These are phyloP conservation scores for Cylloceria caligata DNA, from an alignment of 2,888 invertebrate species.

Conservation along the genomic window DNA sequence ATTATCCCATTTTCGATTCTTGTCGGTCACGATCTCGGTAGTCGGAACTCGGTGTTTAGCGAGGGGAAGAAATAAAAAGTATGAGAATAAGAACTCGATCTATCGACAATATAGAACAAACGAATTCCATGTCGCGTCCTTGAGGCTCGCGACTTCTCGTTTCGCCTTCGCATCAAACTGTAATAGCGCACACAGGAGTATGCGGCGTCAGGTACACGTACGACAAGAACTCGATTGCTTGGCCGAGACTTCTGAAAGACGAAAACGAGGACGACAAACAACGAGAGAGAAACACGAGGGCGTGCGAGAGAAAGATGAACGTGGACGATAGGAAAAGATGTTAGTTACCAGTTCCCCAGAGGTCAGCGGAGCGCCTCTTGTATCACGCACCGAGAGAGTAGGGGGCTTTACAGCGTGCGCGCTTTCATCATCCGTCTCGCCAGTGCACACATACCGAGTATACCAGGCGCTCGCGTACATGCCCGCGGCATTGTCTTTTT, in stretches of 20 bases:
- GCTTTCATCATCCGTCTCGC: constrained; percentile 73
- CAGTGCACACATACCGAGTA: constrained; percentile 47
- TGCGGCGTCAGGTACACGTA: constrained; percentile 22
- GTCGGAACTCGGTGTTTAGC: background rate
- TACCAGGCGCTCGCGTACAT: constrained; percentile 5
- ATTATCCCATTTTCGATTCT: too few relatives aligned
- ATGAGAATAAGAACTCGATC: constrained; percentile 1
- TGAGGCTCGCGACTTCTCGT: constrained; percentile 27
- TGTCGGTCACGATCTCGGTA: background rate
- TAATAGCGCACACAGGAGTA: constrained; percentile 22
- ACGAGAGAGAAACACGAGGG: constrained; percentile 43
- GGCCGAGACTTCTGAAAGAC: background rate
- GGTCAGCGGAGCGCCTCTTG: constrained; percentile 54
- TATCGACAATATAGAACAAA: background rate
- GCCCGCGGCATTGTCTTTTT: constrained; percentile 40
- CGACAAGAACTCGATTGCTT: constrained; percentile 1
- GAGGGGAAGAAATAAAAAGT: background rate
- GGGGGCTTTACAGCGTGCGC: constrained; percentile 68
- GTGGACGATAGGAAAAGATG: constrained; percentile 63
- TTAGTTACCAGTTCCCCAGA: constrained; percentile 61
- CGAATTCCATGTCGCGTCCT: constrained; percentile 51
- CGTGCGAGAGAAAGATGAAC: constrained; percentile 47
- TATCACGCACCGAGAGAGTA: constrained; percentile 20
- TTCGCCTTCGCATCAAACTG: constrained; percentile 48
- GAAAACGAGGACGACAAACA: background rate